These are phyloP conservation scores for Protobothrops mucrosquamatus DNA, from an alignment of 2,113 vertebrate species.

Conservation along the genomic window DNA sequence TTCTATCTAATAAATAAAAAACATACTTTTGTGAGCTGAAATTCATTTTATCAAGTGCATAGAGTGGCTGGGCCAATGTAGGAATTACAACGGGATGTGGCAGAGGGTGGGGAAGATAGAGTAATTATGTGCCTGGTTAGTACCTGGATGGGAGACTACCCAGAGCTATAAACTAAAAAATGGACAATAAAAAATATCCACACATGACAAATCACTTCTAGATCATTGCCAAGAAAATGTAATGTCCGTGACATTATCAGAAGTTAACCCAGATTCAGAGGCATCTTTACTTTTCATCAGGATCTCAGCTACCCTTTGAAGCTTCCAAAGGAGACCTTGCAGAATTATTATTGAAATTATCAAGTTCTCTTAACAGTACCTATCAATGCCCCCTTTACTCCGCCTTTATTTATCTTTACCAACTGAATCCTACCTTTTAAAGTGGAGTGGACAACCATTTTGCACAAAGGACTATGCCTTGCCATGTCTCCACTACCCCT, in stretches of 20 bases:
- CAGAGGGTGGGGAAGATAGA: not conserved
- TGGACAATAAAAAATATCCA: not conserved
- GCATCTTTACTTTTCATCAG: not conserved
- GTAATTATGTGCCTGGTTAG: not conserved
- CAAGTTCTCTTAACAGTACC: not conserved
- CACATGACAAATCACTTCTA: not conserved
- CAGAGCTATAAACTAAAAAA: not conserved
- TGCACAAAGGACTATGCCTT: not conserved
- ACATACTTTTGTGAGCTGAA: not conserved
- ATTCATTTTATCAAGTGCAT: not conserved
- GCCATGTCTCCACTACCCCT: not conserved
- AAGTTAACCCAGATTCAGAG: not conserved
- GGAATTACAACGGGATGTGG: not conserved
- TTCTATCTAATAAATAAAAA: not conserved
- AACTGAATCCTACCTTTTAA: not conserved
- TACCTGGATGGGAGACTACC: not conserved
- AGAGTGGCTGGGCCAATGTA: not conserved
- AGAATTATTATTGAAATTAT: not conserved
- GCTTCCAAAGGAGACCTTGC: not conserved
- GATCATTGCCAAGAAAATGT: not conserved
- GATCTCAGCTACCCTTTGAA: not conserved
- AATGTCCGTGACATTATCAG: not conserved
- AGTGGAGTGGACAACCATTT: not conserved
- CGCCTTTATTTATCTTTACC: not conserved
- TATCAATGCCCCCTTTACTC: not conserved